These are phyloP conservation scores for Meta bourneti DNA, from an alignment of 2,888 invertebrate genomes.

Conservation along the genomic window DNA sequence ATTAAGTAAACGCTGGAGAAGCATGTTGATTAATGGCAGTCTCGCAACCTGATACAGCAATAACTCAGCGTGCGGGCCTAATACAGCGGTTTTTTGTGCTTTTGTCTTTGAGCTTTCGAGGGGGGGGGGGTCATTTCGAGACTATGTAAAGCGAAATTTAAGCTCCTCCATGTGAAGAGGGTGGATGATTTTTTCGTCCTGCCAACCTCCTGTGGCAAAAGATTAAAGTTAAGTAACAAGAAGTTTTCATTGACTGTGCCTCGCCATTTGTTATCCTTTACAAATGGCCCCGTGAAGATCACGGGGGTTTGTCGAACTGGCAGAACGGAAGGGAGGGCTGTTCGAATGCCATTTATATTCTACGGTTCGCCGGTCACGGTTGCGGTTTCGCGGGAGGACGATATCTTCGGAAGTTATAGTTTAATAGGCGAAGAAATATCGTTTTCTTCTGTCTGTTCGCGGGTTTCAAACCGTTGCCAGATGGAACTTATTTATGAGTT, in stretches of 20 bases:
- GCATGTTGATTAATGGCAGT: conserved; percentile 55
- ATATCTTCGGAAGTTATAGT: neutral
- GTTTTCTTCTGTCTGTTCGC: neutral
- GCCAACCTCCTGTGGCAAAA: neutral
- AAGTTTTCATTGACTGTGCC: conserved; percentile 52
- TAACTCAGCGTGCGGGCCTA: conserved; percentile 43
- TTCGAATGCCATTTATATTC: neutral
- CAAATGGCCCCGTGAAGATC: conserved; percentile 27
- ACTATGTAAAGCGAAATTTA: too few species aligned
- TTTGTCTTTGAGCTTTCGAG: neutral
- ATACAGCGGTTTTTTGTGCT: neutral
- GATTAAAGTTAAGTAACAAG: conserved; percentile 59
- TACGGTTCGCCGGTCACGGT: neutral
- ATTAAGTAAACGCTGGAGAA: conserved; percentile 61
- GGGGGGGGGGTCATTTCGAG: too few species aligned
- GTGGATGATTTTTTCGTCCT: too few species aligned
- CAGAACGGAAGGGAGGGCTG: neutral
- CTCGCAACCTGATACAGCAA: conserved; percentile 63
- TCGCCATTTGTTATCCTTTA: conserved; percentile 64
- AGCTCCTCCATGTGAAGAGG: too few species aligned
- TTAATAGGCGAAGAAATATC: conserved; percentile 1
- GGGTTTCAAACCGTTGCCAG: neutral
- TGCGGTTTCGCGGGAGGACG: neutral
- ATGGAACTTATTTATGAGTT: neutral
- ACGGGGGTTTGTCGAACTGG: conserved; percentile 9